phyloP scores from a whole-genome alignment of 2,888 invertebrate genomes.

The Polymixis lichenea region DNA sequence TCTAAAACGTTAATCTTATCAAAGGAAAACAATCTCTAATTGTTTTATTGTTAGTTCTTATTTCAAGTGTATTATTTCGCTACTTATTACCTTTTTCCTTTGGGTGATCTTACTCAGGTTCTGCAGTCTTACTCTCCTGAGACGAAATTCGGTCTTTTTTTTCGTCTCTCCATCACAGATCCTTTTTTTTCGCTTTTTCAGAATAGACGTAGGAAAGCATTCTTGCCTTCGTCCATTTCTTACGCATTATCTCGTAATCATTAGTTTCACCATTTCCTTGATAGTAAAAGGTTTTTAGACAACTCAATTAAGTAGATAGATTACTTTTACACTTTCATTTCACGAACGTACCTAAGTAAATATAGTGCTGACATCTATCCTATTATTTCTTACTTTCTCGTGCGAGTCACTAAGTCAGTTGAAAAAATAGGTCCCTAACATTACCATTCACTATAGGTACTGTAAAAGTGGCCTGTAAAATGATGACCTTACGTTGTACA shows the following conservation, averaged over 20 bases:
- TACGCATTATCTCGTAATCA: conserved; percentile 89
- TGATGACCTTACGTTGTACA: too few relatives aligned
- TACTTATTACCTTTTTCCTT: conserved; percentile 71
- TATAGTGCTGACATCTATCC: conserved; percentile 20
- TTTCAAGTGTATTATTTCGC: conserved; percentile 42
- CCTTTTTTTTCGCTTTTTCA: conserved; percentile 89
- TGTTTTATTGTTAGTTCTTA: conserved; percentile 48
- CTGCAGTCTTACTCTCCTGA: conserved; percentile 90
- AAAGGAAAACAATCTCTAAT: conserved; percentile 68
- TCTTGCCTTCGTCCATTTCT: conserved; percentile 86
- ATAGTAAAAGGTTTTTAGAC: conserved; percentile 83
- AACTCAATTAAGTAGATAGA: conserved; percentile 81
- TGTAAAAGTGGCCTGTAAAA: too few relatives aligned
- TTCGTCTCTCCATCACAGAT: conserved; percentile 87
- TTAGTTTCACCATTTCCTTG: conserved; percentile 85
- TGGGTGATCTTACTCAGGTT: conserved; percentile 78
- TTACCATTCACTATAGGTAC: background rate
- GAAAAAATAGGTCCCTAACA: background rate
- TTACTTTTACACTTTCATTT: conserved; percentile 71
- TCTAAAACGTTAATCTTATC: conserved; percentile 67
- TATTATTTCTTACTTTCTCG: background rate
- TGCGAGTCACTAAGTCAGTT: background rate
- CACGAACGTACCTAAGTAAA: conserved; percentile 22
- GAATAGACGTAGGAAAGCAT: conserved; percentile 86
- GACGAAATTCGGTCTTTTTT: conserved; percentile 89